phyloP scores from a whole-genome alignment of 2,888 invertebrate genomes.

The Drosophila seclusa region DNA sequence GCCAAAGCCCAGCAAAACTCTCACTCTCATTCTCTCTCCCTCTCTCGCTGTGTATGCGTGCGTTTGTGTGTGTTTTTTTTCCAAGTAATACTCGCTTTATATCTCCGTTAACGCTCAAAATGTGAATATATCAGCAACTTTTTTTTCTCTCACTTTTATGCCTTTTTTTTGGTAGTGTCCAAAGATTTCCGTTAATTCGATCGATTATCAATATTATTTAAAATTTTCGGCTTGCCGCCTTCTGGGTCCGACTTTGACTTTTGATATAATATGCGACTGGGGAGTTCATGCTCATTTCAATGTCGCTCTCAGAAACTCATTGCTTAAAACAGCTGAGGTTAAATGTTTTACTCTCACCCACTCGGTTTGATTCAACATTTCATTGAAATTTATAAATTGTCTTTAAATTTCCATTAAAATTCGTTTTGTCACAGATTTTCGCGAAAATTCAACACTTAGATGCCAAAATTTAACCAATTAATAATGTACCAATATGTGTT shows the following conservation, averaged over 20 bases:
- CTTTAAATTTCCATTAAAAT: conserved; percentile 29
- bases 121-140: conserved; percentile 37
- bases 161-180: conserved; percentile 25
- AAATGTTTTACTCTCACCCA: conserved; percentile 16
- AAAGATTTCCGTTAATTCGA: conserved; percentile 65
- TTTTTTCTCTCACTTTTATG: conserved; percentile 36
- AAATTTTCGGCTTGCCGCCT: conserved; percentile 20
- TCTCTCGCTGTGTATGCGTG: conserved; percentile 2
- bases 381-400: conserved; percentile 25
- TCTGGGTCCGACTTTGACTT: conserved; percentile 7
- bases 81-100: conserved; percentile 50
- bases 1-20: conserved; percentile 20
- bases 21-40: conserved; percentile 5
- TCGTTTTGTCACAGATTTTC: conserved; percentile 43
- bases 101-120: conserved; percentile 42
- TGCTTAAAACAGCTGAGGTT: background rate
- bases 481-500: conserved; percentile 13
- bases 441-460: conserved; percentile 26
- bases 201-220: conserved; percentile 55
- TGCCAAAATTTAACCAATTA: conserved; percentile 24
- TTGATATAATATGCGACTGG: conserved; percentile 23
- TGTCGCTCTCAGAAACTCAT: conserved; percentile 7
- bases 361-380: conserved; percentile 29
- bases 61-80: conserved; percentile 29
- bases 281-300: conserved; percentile 30